Percentiles rank a stretch among this genome's conserved stretches.
These are phyloP conservation scores for Cyprinus carpio DNA, from an alignment of 2,113 vertebrate genomes.

Conservation along the genomic window DNA sequence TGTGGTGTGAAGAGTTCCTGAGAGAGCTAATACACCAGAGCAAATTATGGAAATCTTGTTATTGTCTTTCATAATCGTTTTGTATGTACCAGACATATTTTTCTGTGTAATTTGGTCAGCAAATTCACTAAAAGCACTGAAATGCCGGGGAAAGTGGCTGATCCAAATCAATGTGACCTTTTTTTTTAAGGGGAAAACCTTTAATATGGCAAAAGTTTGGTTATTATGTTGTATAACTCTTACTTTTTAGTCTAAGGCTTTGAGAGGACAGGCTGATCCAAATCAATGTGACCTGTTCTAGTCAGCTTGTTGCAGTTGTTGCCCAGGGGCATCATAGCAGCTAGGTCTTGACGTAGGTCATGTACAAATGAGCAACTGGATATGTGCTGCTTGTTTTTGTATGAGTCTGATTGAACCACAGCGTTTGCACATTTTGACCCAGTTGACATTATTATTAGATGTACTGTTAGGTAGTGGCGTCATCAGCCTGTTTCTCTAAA, in stretches of 20 bases:
- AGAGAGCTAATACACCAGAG: not conserved
- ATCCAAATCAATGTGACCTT: too few relatives aligned
- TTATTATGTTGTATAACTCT: not conserved
- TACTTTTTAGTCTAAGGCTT: not conserved
- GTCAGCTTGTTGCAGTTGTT: not conserved
- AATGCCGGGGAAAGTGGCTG: not conserved
- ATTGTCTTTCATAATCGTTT: not conserved
- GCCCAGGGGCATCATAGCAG: not conserved
- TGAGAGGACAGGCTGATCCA: not conserved
- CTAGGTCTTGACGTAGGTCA: not conserved
- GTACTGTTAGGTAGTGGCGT: not conserved
- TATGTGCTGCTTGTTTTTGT: not conserved
- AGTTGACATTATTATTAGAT: not conserved
- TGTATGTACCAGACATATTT: not conserved
- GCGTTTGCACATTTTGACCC: not conserved
- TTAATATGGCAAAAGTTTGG: not conserved
- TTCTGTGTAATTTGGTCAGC: not conserved
- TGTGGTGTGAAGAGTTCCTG: slow-evolving; percentile 6
- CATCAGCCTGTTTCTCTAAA: not conserved
- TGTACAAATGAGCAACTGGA: not conserved
- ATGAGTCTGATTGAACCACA: not conserved
- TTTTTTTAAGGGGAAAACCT: not conserved
- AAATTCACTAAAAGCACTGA: not conserved
- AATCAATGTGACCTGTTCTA: not conserved
- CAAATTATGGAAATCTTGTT: slow-evolving; percentile 14